Base-by-base conservation (phyloP, 92 coral and sea anemone species). In the Anthopleura xanthogrammica region DNA sequence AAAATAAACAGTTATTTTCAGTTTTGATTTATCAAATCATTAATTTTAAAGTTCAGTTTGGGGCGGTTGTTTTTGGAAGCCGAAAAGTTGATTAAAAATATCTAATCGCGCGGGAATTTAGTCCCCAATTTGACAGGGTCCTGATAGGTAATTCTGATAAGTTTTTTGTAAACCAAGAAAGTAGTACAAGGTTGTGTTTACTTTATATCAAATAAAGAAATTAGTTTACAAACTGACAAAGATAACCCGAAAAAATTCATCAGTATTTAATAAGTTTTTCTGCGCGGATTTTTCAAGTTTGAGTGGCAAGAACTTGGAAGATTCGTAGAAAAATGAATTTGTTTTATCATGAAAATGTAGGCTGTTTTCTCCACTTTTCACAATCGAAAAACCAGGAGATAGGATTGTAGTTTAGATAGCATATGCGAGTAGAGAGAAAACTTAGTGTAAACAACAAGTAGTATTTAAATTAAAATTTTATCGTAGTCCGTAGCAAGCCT, bases 201-300 rank as follows among this genome's bases (percentile, higher is more conserved):
- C 56, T 65, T 80, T 64, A 80, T 36, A 78, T 80, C 75, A 7
- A 39, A 42, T 80, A 41, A 58, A 19, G 60, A 62, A 80, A 80
- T 41, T 80, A 62, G 16, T 80, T 80, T 71, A 20, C n/a, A 40
- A 23, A 17, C 58, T 80, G 19, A 50, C 54, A 80, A 50, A 54
- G 74, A 80, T 80, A 79, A 40, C 60, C 17, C 23, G 41, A 14
- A 16, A 7, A 13, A 1, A 60, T 12, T 60, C 46, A 5, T 16
- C 52, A 29, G 36, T 29, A 56, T 36, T 79, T 60, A 16, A 54
- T 54, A 46, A 46, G 50, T 54, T 54, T 46, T 3, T 16, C 16
- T 19, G 12, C 7, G 20, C 42, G 71, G 14, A 60, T 7, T 39
- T 58, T 50, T 57, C 11, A 57, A 42, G 16, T 14, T 4, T 3